Evolutionary conservation across 2,888 invertebrate genomes (phyloP).

Genomic region (Cabera pusaria): DNA sequence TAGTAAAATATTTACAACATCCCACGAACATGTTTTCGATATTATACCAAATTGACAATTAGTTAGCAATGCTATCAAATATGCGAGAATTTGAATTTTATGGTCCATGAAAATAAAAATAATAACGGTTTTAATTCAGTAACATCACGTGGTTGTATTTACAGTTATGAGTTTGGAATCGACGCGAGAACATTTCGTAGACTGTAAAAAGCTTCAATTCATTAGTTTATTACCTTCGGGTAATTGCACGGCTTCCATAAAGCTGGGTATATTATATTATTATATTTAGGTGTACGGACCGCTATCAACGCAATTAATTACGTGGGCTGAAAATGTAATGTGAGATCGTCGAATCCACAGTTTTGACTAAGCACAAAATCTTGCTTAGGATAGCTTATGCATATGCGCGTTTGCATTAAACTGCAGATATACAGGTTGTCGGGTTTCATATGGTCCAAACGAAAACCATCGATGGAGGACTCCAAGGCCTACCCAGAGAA

Average conservation of each 20-base stretch:
- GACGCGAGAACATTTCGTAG: constrained; percentile 21
- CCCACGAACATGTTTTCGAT: constrained; percentile 7
- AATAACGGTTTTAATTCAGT: constrained; percentile 29
- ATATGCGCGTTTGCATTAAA: too few species aligned
- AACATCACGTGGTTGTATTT: constrained; percentile 24
- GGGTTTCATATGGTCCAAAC: too few species aligned
- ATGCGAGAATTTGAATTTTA: constrained; percentile 29
- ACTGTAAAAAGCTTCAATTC: constrained; percentile 22
- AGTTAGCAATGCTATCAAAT: constrained; percentile 22
- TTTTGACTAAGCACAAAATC: too few species aligned
- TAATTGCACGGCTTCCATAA: constrained; percentile 11
- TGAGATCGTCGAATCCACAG: too few species aligned
- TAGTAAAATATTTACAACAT: constrained; percentile 20
- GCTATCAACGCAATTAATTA: too few species aligned
- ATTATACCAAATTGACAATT: constrained; percentile 25
- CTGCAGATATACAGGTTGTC: too few species aligned
- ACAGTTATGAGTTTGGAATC: constrained; percentile 25
- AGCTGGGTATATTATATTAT: constrained; percentile 3
- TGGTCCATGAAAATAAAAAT: constrained; percentile 27
- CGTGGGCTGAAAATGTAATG: too few species aligned
- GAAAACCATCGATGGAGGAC: too few species aligned
- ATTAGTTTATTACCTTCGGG: constrained; percentile 17
- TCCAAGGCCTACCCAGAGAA: too few species aligned
- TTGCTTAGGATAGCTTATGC: too few species aligned
- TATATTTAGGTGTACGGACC: too few species aligned